A percentile compares a stretch with the other conserved stretches of the same genome.
Conservation (phyloP, 1,140 invertebrate genomes). For the Drosophila virilis region DNA sequence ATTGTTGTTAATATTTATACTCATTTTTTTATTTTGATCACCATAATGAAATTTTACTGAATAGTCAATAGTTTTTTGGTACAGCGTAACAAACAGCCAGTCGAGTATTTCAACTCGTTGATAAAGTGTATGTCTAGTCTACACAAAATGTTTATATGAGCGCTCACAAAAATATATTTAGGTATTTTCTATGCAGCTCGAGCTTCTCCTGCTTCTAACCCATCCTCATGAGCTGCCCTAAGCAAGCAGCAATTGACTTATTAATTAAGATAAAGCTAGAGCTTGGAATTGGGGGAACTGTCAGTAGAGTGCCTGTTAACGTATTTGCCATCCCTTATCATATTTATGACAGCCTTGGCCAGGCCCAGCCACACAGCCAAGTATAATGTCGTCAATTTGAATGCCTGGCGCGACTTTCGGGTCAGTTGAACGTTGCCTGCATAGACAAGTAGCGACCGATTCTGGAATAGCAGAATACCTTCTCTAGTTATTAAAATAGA, state of each 20-base stretch:
- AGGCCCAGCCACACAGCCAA: constrained; percentile 38
- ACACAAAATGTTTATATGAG: constrained; percentile 58
- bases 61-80: no score
- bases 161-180: constrained; percentile 32
- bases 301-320: constrained; percentile 13
- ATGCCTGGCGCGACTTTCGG: constrained; percentile 53
- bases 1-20: no score
- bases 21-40: no score
- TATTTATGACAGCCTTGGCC: constrained; percentile 69
- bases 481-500: constrained; percentile 46
- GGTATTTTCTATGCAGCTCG: constrained; percentile 18
- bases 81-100: constrained; percentile 1
- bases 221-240: constrained; percentile 30
- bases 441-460: constrained; percentile 58
- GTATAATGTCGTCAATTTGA: constrained; percentile 70
- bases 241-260: constrained; percentile 68
- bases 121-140: constrained; percentile 20
- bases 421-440: constrained; percentile 51
- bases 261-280: constrained; percentile 68
- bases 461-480: constrained; percentile 18
- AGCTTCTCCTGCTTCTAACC: neutral
- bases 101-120: constrained; percentile 1
- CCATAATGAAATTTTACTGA: no score
- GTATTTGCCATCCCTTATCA: constrained; percentile 65
- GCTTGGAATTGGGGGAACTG: constrained; percentile 16